Conservation (phyloP, 2,888 invertebrate genomes). For the Pandemis heparana region DNA sequence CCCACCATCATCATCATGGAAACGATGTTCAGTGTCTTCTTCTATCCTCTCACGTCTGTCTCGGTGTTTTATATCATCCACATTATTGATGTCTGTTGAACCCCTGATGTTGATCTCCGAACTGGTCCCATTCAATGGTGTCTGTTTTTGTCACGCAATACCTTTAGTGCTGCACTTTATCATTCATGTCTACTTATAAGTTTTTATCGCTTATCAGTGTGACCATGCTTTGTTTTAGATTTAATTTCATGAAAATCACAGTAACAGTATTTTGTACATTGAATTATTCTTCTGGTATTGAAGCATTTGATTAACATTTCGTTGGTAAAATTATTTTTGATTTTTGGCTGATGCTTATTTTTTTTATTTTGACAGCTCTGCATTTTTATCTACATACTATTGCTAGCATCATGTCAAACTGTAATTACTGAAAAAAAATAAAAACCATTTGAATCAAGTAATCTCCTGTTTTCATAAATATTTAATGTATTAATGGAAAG, state of each 20-base stretch:
- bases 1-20: slow-evolving; percentile 58
- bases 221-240: slow-evolving; percentile 31
- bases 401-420: slow-evolving; percentile 50
- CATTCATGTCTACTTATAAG: slow-evolving; percentile 49
- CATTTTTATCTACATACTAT: slow-evolving; percentile 77
- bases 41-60: slow-evolving; percentile 55
- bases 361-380: slow-evolving; percentile 74
- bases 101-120: slow-evolving; percentile 36
- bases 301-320: slow-evolving; percentile 33
- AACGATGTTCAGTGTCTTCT: slow-evolving; percentile 70
- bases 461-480: slow-evolving; percentile 32
- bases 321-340: slow-evolving; percentile 29
- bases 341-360: slow-evolving; percentile 56
- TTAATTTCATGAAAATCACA: slow-evolving; percentile 18
- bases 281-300: slow-evolving; percentile 44
- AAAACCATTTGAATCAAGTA: slow-evolving; percentile 16
- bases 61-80: slow-evolving; percentile 42
- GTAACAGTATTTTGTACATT: slow-evolving; percentile 43
- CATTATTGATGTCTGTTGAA: slow-evolving; percentile 45
- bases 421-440: slow-evolving; percentile 13
- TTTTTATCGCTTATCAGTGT: slow-evolving; percentile 37
- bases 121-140: slow-evolving; percentile 36
- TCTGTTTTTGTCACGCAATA: slow-evolving; percentile 37
- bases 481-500: background rate
- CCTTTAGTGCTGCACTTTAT: slow-evolving; percentile 55